Conservation (phyloP, 1,140 invertebrate species). For the Thalassaphorura encarpata region DNA sequence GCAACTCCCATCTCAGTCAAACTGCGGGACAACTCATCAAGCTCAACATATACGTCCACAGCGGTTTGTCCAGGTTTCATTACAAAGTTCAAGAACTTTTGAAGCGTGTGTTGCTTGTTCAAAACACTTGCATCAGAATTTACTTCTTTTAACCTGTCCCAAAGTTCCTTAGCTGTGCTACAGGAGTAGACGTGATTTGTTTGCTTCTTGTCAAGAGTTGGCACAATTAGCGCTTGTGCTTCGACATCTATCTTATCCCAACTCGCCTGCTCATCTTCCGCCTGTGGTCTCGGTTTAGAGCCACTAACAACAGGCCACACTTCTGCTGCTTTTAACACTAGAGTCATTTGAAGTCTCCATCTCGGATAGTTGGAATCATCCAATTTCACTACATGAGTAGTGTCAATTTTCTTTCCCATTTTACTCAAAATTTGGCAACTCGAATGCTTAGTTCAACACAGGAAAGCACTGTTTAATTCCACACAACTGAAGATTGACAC, state of each 20-base stretch:
- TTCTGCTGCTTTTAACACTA: background rate
- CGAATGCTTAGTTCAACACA: too few relatives aligned
- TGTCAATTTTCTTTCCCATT: background rate
- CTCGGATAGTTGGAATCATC: background rate
- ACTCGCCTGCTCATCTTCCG: background rate
- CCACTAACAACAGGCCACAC: background rate
- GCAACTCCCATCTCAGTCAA: slow-evolving; percentile 11
- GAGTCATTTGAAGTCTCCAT: slow-evolving; percentile 6
- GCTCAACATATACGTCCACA: background rate
- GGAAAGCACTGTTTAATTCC: too few relatives aligned
- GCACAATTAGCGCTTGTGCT: slow-evolving; percentile 9
- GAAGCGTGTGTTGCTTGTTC: slow-evolving; percentile 14
- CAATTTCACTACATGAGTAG: background rate
- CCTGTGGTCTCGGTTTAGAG: background rate
- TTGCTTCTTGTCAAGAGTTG: background rate
- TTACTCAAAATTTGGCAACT: too few relatives aligned
- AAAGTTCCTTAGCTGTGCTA: slow-evolving; percentile 6
- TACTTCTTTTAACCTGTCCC: background rate
- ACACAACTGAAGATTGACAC: too few relatives aligned
- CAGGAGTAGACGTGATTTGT: slow-evolving; percentile 2
- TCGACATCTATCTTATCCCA: slow-evolving; percentile 9
- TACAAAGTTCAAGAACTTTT: slow-evolving; percentile 6
- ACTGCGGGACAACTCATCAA: background rate
- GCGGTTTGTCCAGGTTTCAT: background rate
- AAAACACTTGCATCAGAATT: slow-evolving; percentile 6